Evolutionary conservation across 1,140 invertebrate genomes (phyloP).

Genomic region (Delia radicum): DNA sequence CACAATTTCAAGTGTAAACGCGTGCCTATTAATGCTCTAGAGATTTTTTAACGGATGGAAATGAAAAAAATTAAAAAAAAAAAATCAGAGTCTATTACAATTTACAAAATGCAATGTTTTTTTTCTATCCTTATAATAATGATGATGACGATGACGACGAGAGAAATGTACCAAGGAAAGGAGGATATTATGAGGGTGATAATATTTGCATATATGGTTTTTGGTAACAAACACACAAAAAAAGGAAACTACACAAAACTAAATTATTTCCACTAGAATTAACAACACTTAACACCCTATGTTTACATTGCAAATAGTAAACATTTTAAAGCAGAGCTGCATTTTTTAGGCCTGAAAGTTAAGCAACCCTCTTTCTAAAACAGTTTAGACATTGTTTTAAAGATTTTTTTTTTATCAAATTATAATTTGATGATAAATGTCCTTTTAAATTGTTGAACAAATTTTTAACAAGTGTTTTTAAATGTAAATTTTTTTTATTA

Average conservation of each 20-base stretch:
- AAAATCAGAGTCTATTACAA: background rate
- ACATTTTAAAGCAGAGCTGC: background rate
- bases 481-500: constrained; percentile 9
- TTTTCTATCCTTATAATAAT: background rate
- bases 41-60: no score
- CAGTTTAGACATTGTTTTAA: no score
- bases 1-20: constrained; percentile 31
- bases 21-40: constrained; percentile 41
- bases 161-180: background rate
- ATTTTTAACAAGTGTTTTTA: constrained; percentile 11
- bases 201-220: constrained; percentile 22
- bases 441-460: background rate
- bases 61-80: background rate
- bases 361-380: background rate
- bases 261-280: constrained; percentile 17
- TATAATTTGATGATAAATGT: constrained; percentile 10
- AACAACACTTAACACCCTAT: background rate
- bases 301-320: background rate
- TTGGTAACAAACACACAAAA: background rate
- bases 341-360: background rate
- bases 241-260: background rate
- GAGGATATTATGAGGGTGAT: background rate
- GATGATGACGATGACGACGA: background rate
- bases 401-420: background rate
- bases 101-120: background rate